Evolutionary conservation across 2,113 vertebrate genomes (phyloP).

Genomic region (Nestor notabilis): DNA sequence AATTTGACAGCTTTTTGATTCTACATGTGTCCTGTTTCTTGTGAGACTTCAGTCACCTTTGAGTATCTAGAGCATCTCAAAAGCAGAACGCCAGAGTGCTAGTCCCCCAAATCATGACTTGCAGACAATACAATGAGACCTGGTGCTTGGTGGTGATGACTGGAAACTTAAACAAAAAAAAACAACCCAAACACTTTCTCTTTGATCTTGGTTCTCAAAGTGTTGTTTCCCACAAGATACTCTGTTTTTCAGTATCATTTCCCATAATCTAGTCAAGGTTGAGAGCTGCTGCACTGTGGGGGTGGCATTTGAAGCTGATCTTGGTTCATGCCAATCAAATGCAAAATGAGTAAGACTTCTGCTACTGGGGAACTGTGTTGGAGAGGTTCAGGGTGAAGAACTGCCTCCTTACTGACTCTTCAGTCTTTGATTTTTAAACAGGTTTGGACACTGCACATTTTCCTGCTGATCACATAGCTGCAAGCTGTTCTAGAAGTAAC

Average conservation of each 20-base stretch:
- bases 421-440: neutral
- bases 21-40: neutral
- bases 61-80: neutral
- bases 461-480: neutral
- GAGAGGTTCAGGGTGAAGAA: neutral
- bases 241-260: neutral
- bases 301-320: neutral
- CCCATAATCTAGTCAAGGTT: neutral
- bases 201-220: neutral
- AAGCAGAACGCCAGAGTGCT: neutral
- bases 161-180: neutral
- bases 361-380: neutral
- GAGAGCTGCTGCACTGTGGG: neutral
- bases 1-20: neutral
- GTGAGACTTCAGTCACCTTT: neutral
- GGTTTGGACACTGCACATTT: neutral
- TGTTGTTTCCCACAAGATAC: neutral
- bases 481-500: neutral
- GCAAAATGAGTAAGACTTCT: neutral
- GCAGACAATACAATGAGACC: neutral
- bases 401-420: neutral
- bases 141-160: neutral
- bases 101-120: neutral
- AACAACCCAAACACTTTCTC: accelerated
- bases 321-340: neutral